Conservation (phyloP, 1,140 invertebrate genomes). For the Globodera ellingtonae region DNA sequence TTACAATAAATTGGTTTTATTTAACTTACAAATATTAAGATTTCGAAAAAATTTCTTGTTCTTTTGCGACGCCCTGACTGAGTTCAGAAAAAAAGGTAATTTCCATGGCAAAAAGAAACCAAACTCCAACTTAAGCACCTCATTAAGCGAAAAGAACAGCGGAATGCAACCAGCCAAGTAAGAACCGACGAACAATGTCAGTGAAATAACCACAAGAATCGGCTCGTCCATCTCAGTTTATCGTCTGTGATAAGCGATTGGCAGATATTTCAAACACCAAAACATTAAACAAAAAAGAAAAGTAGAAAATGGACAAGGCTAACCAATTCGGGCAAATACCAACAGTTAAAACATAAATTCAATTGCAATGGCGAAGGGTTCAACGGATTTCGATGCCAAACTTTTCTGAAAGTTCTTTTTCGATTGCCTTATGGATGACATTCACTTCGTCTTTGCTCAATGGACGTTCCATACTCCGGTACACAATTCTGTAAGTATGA, state of each 20-base stretch:
- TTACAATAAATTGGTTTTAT: too few species aligned
- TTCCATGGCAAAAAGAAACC: too few species aligned
- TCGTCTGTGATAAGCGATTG: not conserved
- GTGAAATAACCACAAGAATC: slow-evolving; percentile 27
- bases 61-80: too few species aligned
- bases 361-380: slow-evolving; percentile 9
- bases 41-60: too few species aligned
- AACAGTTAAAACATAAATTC: not conserved
- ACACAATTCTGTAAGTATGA: slow-evolving; percentile 88
- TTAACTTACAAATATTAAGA: too few species aligned
- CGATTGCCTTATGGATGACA: slow-evolving; percentile 48
- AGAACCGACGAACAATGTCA: slow-evolving; percentile 87
- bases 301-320: not conserved
- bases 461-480: slow-evolving; percentile 87
- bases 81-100: too few species aligned
- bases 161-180: slow-evolving; percentile 91
- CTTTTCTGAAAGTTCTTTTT: slow-evolving; percentile 23
- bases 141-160: slow-evolving; percentile 85
- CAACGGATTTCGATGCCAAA: slow-evolving; percentile 48
- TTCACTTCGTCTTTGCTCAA: slow-evolving; percentile 86
- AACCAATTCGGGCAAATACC: not conserved
- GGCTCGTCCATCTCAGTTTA: slow-evolving; percentile 18
- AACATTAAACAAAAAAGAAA: not conserved
- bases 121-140: slow-evolving; percentile 72
- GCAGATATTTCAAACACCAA: not conserved